Evolutionary conservation across 2,797 vertebrate species (phyloP).

Genomic region (Ptychobarbus kaznakovi): DNA sequence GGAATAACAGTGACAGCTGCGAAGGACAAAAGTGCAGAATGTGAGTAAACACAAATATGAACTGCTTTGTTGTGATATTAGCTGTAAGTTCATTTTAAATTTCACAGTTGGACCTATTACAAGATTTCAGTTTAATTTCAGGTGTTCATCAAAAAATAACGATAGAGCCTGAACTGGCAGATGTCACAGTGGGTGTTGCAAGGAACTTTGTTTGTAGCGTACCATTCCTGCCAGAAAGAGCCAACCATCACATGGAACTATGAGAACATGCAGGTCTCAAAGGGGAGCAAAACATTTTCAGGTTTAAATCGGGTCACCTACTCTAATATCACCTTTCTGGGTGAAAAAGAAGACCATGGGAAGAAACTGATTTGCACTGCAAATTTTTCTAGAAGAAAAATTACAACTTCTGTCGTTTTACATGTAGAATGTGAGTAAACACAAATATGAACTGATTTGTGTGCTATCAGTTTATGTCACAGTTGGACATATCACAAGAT

Average conservation of each 20-base stretch:
- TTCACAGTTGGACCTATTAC: neutral
- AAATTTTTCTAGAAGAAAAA: conserved; percentile 49
- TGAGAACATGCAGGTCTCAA: conserved; percentile 58
- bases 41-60: too few species aligned
- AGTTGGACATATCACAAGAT: too few species aligned
- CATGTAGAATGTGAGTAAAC: conserved; percentile 49
- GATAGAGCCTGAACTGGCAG: conserved; percentile 48
- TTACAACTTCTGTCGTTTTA: conserved; percentile 56
- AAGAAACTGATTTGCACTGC: conserved; percentile 68
- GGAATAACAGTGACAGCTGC: too few species aligned
- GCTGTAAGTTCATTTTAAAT: neutral
- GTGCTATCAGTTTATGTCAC: too few species aligned
- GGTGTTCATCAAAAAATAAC: conserved; percentile 64
- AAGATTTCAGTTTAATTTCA: conserved; percentile 38
- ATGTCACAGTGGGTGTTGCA: conserved; percentile 61
- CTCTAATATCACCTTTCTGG: conserved; percentile 68
- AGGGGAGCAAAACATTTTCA: neutral
- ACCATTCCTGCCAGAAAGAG: conserved; percentile 65
- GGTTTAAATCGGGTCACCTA: neutral
- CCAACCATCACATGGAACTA: conserved; percentile 69
- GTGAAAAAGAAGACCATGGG: conserved; percentile 60
- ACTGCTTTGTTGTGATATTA: too few species aligned
- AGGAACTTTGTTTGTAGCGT: conserved; percentile 66
- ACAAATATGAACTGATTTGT: too few species aligned
- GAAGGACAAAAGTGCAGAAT: neutral